Conservation (phyloP, 2,888 invertebrate species). For the Pasiphila rectangulata region DNA sequence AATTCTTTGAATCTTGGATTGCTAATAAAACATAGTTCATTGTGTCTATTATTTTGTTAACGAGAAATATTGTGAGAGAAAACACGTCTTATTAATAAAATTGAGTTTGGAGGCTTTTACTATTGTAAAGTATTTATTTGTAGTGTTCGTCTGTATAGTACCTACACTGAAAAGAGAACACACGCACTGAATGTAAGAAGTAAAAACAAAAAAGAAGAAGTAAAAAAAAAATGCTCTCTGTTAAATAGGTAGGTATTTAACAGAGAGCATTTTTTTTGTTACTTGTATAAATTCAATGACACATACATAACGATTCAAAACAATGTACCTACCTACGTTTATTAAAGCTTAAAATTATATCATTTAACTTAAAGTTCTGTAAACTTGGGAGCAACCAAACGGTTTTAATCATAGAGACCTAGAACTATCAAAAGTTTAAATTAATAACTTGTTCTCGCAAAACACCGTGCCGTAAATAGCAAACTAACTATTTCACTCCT, state of each 20-base stretch:
- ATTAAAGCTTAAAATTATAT: no score
- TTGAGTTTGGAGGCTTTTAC: slow-evolving; percentile 10
- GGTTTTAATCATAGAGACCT: slow-evolving; percentile 24
- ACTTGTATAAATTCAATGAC: no score
- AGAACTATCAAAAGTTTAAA: slow-evolving; percentile 32
- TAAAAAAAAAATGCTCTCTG: no score
- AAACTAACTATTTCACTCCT: slow-evolving; percentile 31
- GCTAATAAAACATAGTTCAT: slow-evolving; percentile 11
- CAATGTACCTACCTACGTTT: background rate
- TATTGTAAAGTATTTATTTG: background rate
- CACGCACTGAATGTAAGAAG: no score
- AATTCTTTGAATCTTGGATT: slow-evolving; percentile 9
- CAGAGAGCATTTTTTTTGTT: no score
- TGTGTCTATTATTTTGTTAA: slow-evolving; percentile 10
- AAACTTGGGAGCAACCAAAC: slow-evolving; percentile 18
- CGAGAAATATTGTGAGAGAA: slow-evolving; percentile 10
- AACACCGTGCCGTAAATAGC: slow-evolving; percentile 36
- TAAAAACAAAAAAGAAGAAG: no score
- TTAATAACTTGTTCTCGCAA: slow-evolving; percentile 40
- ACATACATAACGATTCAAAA: no score
- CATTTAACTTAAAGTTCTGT: slow-evolving; percentile 2
- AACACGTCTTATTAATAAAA: slow-evolving; percentile 10
- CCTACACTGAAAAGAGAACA: no score
- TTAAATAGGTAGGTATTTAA: no score
- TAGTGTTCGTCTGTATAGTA: background rate